Conservation (phyloP, 2,797 vertebrate genomes). For the Antrozous pallidus region DNA sequence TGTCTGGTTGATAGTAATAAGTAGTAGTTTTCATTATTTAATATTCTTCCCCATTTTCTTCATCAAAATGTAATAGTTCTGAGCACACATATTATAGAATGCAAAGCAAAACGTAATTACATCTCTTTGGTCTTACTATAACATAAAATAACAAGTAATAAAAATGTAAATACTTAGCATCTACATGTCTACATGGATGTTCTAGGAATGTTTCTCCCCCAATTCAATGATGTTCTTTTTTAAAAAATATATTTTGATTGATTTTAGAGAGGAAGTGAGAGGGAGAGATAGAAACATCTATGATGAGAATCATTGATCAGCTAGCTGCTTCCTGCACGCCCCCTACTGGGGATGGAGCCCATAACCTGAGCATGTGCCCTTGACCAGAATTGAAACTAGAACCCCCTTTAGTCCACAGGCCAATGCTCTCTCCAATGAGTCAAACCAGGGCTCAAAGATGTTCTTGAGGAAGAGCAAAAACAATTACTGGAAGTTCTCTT, state of each 20-base stretch:
- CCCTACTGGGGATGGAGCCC: too few species aligned
- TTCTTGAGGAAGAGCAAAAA: not conserved
- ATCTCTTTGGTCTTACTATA: not conserved
- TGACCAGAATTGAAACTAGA: too few species aligned
- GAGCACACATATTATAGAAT: not conserved
- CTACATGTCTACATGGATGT: not conserved
- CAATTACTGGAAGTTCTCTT: not conserved
- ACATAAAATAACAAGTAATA: not conserved
- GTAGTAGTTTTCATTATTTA: slow-evolving; percentile 3
- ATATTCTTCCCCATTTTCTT: not conserved
- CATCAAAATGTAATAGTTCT: slow-evolving; percentile 16
- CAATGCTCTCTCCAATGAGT: too few species aligned
- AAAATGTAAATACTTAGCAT: not conserved
- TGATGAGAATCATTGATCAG: too few species aligned
- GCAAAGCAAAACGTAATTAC: not conserved
- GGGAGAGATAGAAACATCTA: too few species aligned
- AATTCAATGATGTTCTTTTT: not conserved
- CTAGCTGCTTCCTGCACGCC: too few species aligned
- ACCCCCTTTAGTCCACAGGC: too few species aligned
- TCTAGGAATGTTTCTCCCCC: not conserved
- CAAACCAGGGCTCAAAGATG: too few species aligned
- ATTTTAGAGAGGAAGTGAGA: too few species aligned
- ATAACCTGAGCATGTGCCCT: too few species aligned
- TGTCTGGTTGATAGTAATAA: not conserved
- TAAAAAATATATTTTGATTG: too few species aligned